Evolutionary conservation across 2,888 invertebrate species (phyloP).

Genomic region (Abscondita cerata): DNA sequence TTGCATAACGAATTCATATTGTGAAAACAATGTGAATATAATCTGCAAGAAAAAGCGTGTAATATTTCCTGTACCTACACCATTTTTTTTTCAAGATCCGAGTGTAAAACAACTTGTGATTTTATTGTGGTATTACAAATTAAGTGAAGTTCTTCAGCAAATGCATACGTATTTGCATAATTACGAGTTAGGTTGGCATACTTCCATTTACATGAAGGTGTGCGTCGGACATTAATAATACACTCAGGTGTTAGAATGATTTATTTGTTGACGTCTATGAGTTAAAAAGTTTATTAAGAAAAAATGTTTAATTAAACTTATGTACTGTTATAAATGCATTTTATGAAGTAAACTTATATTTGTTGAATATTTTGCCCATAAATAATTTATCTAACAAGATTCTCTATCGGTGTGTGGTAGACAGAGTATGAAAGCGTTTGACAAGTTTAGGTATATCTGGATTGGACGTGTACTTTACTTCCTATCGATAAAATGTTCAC

Average conservation of each 20-base stretch:
- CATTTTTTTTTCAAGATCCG: too few species aligned
- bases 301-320: slow-evolving; percentile 27
- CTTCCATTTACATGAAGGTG: slow-evolving; percentile 42
- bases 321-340: slow-evolving; percentile 28
- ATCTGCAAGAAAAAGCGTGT: too few species aligned
- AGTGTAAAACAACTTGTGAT: too few species aligned
- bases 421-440: neutral
- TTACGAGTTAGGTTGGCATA: slow-evolving; percentile 47
- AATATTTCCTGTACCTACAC: too few species aligned
- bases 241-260: slow-evolving; percentile 46
- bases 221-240: slow-evolving; percentile 45
- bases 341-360: slow-evolving; percentile 9
- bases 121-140: slow-evolving; percentile 12
- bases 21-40: too few species aligned
- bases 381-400: slow-evolving; percentile 20
- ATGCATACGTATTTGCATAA: slow-evolving; percentile 46
- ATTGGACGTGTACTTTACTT: too few species aligned
- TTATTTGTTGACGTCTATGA: slow-evolving; percentile 38
- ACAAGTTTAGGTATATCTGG: too few species aligned
- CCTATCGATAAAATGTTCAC: too few species aligned
- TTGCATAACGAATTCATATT: too few species aligned
- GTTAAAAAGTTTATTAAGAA: slow-evolving; percentile 28
- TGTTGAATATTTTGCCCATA: slow-evolving; percentile 9
- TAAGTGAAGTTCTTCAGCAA: slow-evolving; percentile 34
- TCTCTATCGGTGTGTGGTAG: slow-evolving; percentile 18